Evolutionary conservation across 2,113 vertebrate species (phyloP).

Genomic region (Dipodomys ordii): DNA sequence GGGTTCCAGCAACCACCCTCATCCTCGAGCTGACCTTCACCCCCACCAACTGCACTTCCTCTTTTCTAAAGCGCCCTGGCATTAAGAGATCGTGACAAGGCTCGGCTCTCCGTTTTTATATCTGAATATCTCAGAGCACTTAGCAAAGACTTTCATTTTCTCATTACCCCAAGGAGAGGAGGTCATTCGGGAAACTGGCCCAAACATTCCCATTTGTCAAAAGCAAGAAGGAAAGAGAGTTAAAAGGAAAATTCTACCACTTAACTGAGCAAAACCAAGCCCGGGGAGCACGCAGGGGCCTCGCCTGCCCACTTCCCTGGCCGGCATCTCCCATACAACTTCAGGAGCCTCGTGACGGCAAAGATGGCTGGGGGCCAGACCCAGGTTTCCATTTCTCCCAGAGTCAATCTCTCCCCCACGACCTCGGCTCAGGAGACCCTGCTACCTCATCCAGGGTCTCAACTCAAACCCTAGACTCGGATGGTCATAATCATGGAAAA

Average conservation of each 20-base stretch:
- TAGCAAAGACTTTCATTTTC: conserved; percentile 81
- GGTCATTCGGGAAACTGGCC: conserved; percentile 80
- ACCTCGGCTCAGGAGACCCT: not conserved
- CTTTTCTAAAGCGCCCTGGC: conserved; percentile 50
- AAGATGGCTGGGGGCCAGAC: not conserved
- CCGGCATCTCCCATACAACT: not conserved
- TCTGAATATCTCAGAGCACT: conserved; percentile 81
- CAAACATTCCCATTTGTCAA: conserved; percentile 78
- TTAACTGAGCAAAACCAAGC: conserved; percentile 37
- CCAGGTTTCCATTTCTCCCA: conserved; percentile 11
- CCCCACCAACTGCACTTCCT: conserved; percentile 56
- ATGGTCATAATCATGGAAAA: not conserved
- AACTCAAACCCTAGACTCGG: not conserved
- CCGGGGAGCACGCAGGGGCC: not conserved
- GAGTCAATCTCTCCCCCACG: not conserved
- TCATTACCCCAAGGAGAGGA: conserved; percentile 79
- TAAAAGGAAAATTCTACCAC: conserved; percentile 72
- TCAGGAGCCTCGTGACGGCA: not conserved
- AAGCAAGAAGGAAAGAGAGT: conserved; percentile 70
- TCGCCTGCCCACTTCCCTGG: not conserved
- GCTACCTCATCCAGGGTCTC: not conserved
- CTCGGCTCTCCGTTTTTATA: conserved; percentile 65
- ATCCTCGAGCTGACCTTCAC: conserved; percentile 59
- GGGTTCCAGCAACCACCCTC: not conserved
- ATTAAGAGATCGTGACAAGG: conserved; percentile 59